phyloP scores from a whole-genome alignment of 2,888 invertebrate species.

The Epinotia bilunana region DNA sequence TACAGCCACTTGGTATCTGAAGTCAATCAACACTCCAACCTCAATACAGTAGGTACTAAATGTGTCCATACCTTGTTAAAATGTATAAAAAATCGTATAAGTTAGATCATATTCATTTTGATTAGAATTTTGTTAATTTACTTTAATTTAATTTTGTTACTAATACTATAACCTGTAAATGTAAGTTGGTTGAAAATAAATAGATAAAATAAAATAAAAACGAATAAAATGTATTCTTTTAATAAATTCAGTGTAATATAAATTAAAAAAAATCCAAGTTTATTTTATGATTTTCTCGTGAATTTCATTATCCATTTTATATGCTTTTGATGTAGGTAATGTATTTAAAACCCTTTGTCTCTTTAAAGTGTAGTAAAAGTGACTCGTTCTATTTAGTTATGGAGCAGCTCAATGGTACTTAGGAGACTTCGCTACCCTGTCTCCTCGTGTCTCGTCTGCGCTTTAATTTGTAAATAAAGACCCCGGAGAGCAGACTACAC shows the following conservation, averaged over 20 bases:
- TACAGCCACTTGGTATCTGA: too few species aligned
- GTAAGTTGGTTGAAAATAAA: too few species aligned
- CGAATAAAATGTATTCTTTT: neutral
- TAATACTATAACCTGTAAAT: too few species aligned
- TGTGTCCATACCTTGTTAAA: too few species aligned
- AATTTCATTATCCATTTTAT: neutral
- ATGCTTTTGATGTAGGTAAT: neutral
- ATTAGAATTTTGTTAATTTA: too few species aligned
- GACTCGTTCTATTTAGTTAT: neutral
- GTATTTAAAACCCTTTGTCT: neutral
- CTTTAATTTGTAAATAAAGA: conserved; percentile 33
- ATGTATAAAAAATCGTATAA: too few species aligned
- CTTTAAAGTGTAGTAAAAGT: conserved; percentile 4
- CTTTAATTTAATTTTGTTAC: too few species aligned
- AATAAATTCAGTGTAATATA: neutral
- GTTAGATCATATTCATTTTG: too few species aligned
- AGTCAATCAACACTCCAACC: too few species aligned
- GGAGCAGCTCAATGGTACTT: conserved; percentile 1
- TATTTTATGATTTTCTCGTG: neutral
- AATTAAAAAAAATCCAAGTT: neutral
- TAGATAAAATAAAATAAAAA: neutral
- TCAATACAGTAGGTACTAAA: too few species aligned
- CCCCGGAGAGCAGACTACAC: conserved; percentile 27
- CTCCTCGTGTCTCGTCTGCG: conserved; percentile 15
- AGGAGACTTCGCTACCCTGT: conserved; percentile 21